phyloP scores from a whole-genome alignment of 2,113 vertebrate genomes.

The Notothenia rossii region DNA sequence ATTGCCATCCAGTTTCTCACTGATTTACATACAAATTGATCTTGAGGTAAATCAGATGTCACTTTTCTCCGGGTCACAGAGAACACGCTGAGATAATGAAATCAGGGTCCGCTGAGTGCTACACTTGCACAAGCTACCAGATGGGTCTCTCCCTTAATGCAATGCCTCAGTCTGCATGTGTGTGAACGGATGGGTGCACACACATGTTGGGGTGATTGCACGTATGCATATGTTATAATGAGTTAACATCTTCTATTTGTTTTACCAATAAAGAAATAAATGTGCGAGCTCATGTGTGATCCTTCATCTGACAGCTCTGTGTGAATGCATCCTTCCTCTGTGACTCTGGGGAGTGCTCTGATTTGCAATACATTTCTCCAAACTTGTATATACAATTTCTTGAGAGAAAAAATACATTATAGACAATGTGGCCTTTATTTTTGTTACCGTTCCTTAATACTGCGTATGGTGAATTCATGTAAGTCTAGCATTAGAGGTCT shows the following conservation, averaged over 20 bases:
- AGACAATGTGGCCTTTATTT: not conserved
- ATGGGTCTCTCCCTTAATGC: conserved; percentile 80
- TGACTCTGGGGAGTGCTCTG: conserved; percentile 62
- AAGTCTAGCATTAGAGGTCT: not conserved
- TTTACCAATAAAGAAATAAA: conserved; percentile 72
- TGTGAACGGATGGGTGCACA: conserved; percentile 41
- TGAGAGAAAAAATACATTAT: not conserved
- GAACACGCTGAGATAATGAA: conserved; percentile 87
- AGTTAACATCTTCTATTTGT: conserved; percentile 79
- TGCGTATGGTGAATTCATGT: conserved; percentile 3
- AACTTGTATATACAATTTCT: conserved; percentile 19
- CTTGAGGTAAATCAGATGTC: conserved; percentile 88
- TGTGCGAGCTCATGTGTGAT: conserved; percentile 74
- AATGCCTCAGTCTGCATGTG: conserved; percentile 55
- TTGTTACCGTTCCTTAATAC: conserved; percentile 10
- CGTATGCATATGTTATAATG: conserved; percentile 55
- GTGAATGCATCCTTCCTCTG: conserved; percentile 57
- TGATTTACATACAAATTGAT: conserved; percentile 90
- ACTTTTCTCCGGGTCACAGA: conserved; percentile 83
- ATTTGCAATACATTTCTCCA: conserved; percentile 57
- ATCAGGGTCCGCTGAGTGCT: conserved; percentile 81
- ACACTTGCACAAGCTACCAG: conserved; percentile 78
- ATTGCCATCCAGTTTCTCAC: conserved; percentile 78
- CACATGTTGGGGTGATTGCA: conserved; percentile 37
- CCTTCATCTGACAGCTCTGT: conserved; percentile 73